Percentiles rank a stretch among this genome's conserved stretches.
Conservation (phyloP, 2,888 invertebrate genomes). For the Cheilosia variabilis region DNA sequence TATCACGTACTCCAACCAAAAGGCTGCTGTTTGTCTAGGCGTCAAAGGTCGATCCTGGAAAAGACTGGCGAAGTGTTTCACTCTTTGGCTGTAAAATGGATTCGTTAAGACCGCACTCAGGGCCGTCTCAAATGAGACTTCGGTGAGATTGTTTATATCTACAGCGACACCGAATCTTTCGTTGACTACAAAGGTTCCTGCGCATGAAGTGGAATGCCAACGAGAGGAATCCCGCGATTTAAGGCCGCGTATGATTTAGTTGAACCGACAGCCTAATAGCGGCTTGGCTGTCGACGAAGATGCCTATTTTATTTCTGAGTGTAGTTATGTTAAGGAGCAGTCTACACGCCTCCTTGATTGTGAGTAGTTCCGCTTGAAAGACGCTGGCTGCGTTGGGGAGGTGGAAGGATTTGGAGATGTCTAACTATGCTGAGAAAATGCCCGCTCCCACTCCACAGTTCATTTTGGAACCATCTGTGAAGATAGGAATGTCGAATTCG, state of each 20-base stretch:
- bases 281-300: too few relatives aligned
- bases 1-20: conserved; percentile 86
- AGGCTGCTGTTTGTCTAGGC: conserved; percentile 85
- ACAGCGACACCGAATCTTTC: not conserved
- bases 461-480: too few relatives aligned
- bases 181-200: not conserved
- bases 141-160: not conserved
- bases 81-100: conserved; percentile 73
- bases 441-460: too few relatives aligned
- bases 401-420: too few relatives aligned
- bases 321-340: too few relatives aligned
- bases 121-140: not conserved
- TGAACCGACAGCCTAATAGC: too few relatives aligned
- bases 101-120: not conserved
- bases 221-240: not conserved
- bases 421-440: too few relatives aligned
- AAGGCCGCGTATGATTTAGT: not conserved
- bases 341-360: too few relatives aligned
- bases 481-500: too few relatives aligned
- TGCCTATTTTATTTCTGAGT: too few relatives aligned
- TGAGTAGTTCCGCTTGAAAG: too few relatives aligned
- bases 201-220: not conserved
- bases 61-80: conserved; percentile 83
- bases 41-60: conserved; percentile 85
- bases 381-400: too few relatives aligned